Base-by-base conservation (phyloP, 2,888 invertebrate genomes). In the Boloria selene region DNA sequence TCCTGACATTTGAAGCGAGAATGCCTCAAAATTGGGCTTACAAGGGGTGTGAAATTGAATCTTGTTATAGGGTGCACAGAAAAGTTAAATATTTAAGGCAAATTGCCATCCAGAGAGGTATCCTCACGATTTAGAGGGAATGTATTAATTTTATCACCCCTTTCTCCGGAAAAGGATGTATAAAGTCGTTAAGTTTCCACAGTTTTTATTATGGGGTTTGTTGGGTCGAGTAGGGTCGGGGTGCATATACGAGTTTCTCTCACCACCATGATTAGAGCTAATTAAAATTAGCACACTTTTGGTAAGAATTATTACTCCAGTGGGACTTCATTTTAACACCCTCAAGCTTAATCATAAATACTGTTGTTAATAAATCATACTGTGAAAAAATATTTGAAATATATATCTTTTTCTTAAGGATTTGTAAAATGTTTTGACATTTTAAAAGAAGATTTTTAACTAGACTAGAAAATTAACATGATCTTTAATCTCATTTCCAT, bases 21-120 rank as follows among this genome's bases (percentile, higher is more conserved):
- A 87, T 85, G 85, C 84, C 75, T 86, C 80, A 82, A 82, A 84
- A 76, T 79, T 79, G 83, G 86, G 85, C 90, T 87, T 88, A 90
- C 89, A 84, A 81, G 80, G 84, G 88, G 90, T 88, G 90, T 90
- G 87, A 91, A 91, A 92, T 92, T 92, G 91, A 92, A 92, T 92
- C 91, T 87, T 91, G 91, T 91, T 90, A 87, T 13, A 87, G 90
- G 90, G 89, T 83, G 86, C 77, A 59, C 56, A 77, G 86, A 83
- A 88, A 90, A 90, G 89, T 92, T 89, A 91, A 91, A 91, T 90
- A 91, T 92, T 91, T 91, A 85, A 87, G 82, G 87, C 82, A 82
- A 87, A 88, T 88, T 87, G 87, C 86, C 84, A 84, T 85, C 85
- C 77, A 77, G 86, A 86, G 86, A 82, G 31, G 83, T 79, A 77